Conservation (phyloP, 2,113 vertebrate genomes). For the Lepisosteus osseus region DNA sequence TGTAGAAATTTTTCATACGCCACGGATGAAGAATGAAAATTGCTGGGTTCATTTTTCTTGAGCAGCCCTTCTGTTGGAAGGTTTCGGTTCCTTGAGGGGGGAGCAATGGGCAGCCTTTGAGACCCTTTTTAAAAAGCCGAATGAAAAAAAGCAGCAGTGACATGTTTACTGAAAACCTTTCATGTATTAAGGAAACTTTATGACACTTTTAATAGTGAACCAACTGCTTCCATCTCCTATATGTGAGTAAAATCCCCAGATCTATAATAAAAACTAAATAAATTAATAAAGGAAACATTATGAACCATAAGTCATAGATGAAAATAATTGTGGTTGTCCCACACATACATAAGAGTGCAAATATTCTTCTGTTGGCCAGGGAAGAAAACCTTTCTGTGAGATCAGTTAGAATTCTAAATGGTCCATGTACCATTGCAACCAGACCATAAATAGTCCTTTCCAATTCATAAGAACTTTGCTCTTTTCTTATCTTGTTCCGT, state of each 20-base stretch:
- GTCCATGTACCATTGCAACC: constrained; percentile 56
- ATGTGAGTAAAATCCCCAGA: neutral
- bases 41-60: constrained; percentile 11
- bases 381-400: constrained; percentile 55
- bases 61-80: neutral
- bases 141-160: neutral
- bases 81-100: neutral
- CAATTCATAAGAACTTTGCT: constrained; percentile 7
- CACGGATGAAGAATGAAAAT: constrained; percentile 11
- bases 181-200: neutral
- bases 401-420: constrained; percentile 56
- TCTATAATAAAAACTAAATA: neutral
- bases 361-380: constrained; percentile 52
- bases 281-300: constrained; percentile 22
- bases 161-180: neutral
- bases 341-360: constrained; percentile 53
- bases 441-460: constrained; percentile 40
- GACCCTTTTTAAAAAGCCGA: neutral
- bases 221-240: neutral
- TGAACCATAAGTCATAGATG: constrained; percentile 56
- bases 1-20: constrained; percentile 13
- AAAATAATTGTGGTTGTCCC: constrained; percentile 48
- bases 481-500: constrained; percentile 24
- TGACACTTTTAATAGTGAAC: neutral
- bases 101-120: neutral